These are phyloP conservation scores for Cossypha polioptera DNA, from an alignment of 2,797 vertebrate genomes.

Conservation along the genomic window DNA sequence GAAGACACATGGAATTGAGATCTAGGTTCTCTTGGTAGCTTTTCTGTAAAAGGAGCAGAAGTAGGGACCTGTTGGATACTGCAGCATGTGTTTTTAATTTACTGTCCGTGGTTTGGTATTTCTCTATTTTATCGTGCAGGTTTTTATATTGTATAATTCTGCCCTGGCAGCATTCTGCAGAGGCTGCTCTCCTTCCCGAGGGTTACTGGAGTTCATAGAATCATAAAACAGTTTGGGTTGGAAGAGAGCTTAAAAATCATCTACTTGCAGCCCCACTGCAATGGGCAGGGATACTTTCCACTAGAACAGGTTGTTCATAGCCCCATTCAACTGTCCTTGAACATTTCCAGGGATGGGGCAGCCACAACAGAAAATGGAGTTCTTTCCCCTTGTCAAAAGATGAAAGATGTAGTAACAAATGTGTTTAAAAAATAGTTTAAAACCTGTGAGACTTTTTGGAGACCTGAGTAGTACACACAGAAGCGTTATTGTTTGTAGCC, in stretches of 20 bases:
- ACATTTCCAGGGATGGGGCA: background rate
- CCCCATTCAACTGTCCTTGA: background rate
- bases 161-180: background rate
- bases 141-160: background rate
- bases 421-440: background rate
- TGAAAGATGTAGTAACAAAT: background rate
- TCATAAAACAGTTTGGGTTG: background rate
- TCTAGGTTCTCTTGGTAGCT: background rate
- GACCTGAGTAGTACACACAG: background rate
- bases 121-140: accelerated
- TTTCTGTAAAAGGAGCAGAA: background rate
- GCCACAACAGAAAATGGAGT: background rate
- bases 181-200: background rate
- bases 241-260: background rate
- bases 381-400: accelerated
- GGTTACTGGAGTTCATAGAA: background rate
- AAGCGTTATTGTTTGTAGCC: background rate
- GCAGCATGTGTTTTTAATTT: background rate
- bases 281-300: background rate
- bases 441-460: background rate
- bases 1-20: background rate
- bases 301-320: background rate
- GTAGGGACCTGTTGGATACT: background rate
- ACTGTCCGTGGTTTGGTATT: accelerated
- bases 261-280: background rate